Evolutionary conservation across 2,888 invertebrate species (phyloP), one percentile per base, ranked within the genome.

Genomic region (Cerceris ruficornis): DNA sequence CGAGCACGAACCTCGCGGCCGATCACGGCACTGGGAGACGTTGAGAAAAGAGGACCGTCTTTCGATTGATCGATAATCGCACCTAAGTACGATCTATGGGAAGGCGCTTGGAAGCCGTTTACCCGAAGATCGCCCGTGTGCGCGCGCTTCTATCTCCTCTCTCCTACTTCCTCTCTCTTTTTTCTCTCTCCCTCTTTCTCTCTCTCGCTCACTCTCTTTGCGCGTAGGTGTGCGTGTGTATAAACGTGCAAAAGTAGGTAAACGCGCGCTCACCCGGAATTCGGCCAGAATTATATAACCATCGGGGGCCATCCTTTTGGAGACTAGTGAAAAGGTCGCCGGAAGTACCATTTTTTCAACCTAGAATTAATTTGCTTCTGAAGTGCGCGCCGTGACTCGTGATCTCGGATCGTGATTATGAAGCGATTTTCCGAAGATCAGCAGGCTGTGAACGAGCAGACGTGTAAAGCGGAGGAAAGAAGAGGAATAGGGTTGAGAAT

Each of bases 1-100:
- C 60, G 60, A 62, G 65, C 67, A 69, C 28, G 65, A 77, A 75
- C 52, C 55, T 74, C 39, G 28, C n/a, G 39, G 43, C 61, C 52
- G 42, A 62, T 52, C 28, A n/a, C 58, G 42, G 41, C 28, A 15
- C 17, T 13, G 62, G n/a, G 52, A 52, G 52, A 52, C 7, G 14
- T 7, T 7, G 14, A 14, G 52, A 52, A n/a, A 65, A 60, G 14
- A 11, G 52, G n/a, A 41, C 52, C 39, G 72, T 52, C 17, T 55
- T 46, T 66, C 55, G 65, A 69, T 71, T 46, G 28, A 62, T 59
- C 65, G 57, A 58, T 28, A 65, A 68, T 62, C 8, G 41, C 13
- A 14, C 9, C 60, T 70, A 59, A 50, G 64, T 17, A 49, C 52
- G 15, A 62, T 67, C 62, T 17, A 64, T 59, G 61, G 61, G 54